Conservation (phyloP, 2,797 vertebrate species). For the Gadopsis marmoratus region DNA sequence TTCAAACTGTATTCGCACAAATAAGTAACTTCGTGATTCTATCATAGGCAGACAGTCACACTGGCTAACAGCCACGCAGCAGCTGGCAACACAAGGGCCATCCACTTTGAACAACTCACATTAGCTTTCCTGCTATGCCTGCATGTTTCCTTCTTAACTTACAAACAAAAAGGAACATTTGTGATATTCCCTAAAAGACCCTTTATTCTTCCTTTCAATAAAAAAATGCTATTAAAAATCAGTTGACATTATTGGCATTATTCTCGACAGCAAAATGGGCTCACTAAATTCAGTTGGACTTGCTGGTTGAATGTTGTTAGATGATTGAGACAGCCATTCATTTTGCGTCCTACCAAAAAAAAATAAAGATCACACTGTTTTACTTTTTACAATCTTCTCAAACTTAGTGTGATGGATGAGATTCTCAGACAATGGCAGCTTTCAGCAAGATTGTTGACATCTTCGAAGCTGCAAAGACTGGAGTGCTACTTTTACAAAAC, state of each 20-base stretch:
- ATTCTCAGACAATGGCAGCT: conserved; percentile 26
- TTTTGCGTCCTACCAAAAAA: conserved; percentile 6
- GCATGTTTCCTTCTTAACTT: not conserved
- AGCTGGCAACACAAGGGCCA: not conserved
- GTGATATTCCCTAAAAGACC: no score
- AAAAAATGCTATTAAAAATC: not conserved
- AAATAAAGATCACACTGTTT: conserved; percentile 12
- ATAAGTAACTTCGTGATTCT: not conserved
- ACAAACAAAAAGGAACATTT: not conserved
- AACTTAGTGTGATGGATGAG: conserved; percentile 8
- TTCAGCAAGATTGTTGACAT: not conserved
- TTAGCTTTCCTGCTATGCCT: not conserved
- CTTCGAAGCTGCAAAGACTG: not conserved
- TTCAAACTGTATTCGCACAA: conserved; percentile 2
- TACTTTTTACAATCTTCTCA: not conserved
- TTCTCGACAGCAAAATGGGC: not conserved
- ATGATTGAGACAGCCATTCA: conserved; percentile 30
- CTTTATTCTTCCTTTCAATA: not conserved
- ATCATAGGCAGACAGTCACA: not conserved
- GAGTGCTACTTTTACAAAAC: not conserved
- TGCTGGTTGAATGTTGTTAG: conserved; percentile 4
- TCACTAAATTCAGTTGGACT: not conserved
- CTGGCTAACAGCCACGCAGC: not conserved
- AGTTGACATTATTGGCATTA: not conserved
- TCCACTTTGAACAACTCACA: not conserved